Conservation (phyloP, 2,797 vertebrate genomes). For the Podargus strigoides region DNA sequence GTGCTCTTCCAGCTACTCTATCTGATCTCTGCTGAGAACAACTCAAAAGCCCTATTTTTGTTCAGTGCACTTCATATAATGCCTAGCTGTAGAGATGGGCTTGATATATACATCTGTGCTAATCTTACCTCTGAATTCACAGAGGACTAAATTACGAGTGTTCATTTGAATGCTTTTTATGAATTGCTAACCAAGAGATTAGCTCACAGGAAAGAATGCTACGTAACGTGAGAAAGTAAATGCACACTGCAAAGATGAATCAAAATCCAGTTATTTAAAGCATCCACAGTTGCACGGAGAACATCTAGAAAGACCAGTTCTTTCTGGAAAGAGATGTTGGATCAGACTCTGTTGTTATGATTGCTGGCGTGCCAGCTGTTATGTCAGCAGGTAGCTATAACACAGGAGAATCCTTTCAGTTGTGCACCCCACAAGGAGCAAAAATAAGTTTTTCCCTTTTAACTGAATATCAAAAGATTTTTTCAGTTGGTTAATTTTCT, state of each 20-base stretch:
- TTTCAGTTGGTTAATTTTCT: background rate
- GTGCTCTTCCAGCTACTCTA: background rate
- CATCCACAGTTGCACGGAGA: background rate
- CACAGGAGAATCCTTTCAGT: background rate
- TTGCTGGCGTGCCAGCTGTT: background rate
- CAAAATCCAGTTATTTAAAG: background rate
- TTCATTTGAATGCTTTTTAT: background rate
- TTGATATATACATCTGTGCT: background rate
- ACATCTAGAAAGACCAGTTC: background rate
- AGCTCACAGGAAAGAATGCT: background rate
- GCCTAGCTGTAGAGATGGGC: background rate
- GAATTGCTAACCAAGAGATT: background rate
- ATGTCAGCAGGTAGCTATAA: background rate
- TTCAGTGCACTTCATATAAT: background rate
- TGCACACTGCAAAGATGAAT: fast-evolving
- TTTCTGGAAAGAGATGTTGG: background rate
- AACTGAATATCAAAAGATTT: background rate
- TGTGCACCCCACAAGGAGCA: background rate
- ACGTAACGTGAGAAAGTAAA: fast-evolving
- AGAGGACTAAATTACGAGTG: background rate
- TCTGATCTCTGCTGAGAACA: background rate
- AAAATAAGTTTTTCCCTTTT: background rate
- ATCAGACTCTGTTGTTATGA: background rate
- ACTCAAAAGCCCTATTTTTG: background rate
- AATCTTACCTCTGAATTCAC: background rate